These are phyloP conservation scores for Lydus trimaculatus DNA, from an alignment of 2,888 invertebrate genomes.

Conservation along the genomic window DNA sequence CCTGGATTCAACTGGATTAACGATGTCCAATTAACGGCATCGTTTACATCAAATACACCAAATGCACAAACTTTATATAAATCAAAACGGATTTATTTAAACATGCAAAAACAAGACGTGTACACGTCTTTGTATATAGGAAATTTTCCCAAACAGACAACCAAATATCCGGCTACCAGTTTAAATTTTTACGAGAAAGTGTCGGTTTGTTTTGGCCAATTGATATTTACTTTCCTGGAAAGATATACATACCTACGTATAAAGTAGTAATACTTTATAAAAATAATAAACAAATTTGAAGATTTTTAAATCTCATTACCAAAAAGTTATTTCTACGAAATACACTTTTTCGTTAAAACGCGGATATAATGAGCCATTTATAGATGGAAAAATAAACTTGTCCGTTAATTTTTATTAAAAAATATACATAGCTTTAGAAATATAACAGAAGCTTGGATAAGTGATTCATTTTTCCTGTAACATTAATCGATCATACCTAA, in stretches of 20 bases:
- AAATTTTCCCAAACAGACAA: not conserved
- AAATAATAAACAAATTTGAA: not conserved
- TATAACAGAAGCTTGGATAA: not conserved
- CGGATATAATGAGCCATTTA: not conserved
- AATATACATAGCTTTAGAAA: not conserved
- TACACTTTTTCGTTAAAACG: not conserved
- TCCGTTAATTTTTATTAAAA: not conserved
- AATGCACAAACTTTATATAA: not conserved
- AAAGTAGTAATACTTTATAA: not conserved
- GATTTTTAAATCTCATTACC: not conserved
- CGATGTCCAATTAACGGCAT: not conserved
- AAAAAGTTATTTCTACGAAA: not conserved
- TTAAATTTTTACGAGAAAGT: not conserved
- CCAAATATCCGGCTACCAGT: not conserved
- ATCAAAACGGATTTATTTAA: not conserved
- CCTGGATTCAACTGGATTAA: not conserved
- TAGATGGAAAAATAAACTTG: not conserved
- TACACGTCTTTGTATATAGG: not conserved
- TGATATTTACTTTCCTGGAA: not conserved
- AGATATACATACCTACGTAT: not conserved
- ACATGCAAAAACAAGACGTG: not conserved
- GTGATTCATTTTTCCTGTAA: not conserved
- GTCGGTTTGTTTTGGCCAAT: conserved; percentile 3
- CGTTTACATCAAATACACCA: not conserved
- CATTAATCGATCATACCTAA: not conserved